Base-by-base conservation (phyloP, 2,888 invertebrate species). In the Perdita meconis region DNA sequence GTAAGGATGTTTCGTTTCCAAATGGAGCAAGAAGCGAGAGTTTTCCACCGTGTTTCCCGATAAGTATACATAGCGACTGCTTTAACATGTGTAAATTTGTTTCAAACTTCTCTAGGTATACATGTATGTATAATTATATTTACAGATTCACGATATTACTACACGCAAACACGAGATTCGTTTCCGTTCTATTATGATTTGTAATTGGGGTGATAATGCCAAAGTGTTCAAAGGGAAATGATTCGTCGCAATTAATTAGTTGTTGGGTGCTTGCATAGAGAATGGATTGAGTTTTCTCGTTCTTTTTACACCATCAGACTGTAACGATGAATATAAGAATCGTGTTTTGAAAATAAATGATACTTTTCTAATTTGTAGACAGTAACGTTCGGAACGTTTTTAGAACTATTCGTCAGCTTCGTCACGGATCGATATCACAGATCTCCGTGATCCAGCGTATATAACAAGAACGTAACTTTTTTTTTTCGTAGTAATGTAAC, bases 171-270 rank as follows among this genome's bases (percentile, higher is more conserved):
- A 47, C 51, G 64, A 63, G 53, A 65, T 66, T 65, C n/a, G 13
- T 78, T 68, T 19, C 24, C 51, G 60, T 57, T 73, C 56, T 40
- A 57, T 73, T 82, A 70, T n/a, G n/a, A 70, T 72, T 68, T 64
- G 70, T 61, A 53, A 26, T n/a, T 60, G 51, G 68, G 78, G 75
- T 84, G 77, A 68, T 68, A 74, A 84, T 85, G 69, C 88, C 87
- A 86, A 87, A 87, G 87, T 83, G 86, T 85, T 87, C 83, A 81
- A 55, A 53, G 55, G 65, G 34, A 72, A 70, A 75, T 65, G 53
- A 38, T 74, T 66, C 61, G 79, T 60, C 70, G 78, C 51, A 26
- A 68, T 59, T 60, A 24, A 19, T 70, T 68, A 63, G 13, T 63
- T 59, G 57, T 74, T 76, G 59, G 50, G 65, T 69, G 55, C 53